Conservation (phyloP, 2,888 invertebrate genomes). For the Diabrotica balteata region DNA sequence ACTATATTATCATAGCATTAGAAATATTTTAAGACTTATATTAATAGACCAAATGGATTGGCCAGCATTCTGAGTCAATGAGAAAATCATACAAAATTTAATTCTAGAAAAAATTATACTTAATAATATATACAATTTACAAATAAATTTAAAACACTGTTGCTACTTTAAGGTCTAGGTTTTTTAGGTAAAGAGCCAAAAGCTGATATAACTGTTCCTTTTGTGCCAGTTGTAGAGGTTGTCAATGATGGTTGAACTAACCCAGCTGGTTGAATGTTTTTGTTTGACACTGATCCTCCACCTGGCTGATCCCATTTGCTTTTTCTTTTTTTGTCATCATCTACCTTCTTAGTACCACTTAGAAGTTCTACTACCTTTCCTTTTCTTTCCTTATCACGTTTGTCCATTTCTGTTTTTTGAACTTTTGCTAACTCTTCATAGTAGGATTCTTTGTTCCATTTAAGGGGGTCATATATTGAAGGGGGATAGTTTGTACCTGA, state of each 20-base stretch:
- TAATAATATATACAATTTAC: no score
- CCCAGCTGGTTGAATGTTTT: conserved; percentile 70
- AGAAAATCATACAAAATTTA: no score
- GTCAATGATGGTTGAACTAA: conserved; percentile 78
- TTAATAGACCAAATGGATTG: no score
- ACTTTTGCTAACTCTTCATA: conserved; percentile 91
- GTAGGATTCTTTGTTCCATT: conserved; percentile 91
- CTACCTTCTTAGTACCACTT: conserved; percentile 70
- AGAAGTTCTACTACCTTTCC: conserved; percentile 86
- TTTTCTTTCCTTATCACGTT: conserved; percentile 87
- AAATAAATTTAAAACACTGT: no score
- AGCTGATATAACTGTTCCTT: conserved; percentile 91
- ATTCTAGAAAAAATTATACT: no score
- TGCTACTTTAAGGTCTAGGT: conserved; percentile 58
- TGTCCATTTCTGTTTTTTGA: conserved; percentile 92
- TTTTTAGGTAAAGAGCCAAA: conserved; percentile 91
- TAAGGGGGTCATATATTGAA: conserved; percentile 89
- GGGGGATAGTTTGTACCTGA: conserved; percentile 90
- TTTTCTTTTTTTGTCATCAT: conserved; percentile 84
- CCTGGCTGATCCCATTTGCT: conserved; percentile 94
- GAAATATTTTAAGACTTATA: no score
- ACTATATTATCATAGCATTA: no score
- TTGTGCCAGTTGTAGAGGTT: conserved; percentile 85
- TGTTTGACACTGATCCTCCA: conserved; percentile 65
- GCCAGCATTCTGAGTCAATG: no score